Percentiles rank a stretch among this genome's conserved stretches.
These are phyloP conservation scores for Phalloptychus januarius DNA, from an alignment of 2,797 vertebrate species.

Conservation along the genomic window DNA sequence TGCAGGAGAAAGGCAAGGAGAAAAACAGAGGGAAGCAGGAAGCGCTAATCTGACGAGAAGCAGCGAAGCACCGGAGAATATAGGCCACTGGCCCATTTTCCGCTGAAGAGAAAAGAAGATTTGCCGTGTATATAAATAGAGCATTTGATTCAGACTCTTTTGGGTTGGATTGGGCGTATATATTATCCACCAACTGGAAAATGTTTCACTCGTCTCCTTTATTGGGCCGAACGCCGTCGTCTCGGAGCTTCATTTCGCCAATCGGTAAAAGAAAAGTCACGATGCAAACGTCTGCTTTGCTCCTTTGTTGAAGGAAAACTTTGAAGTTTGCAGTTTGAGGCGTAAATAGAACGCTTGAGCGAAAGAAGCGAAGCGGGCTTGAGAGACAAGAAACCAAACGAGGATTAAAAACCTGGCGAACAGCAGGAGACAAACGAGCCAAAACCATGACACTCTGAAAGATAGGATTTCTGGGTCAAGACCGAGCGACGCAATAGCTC, in stretches of 20 bases:
- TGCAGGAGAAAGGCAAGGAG: conserved; percentile 17
- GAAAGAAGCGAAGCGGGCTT: neutral
- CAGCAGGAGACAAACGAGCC: neutral
- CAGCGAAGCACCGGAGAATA: conserved; percentile 64
- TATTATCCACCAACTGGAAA: conserved; percentile 6
- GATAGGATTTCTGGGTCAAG: neutral
- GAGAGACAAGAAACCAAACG: neutral
- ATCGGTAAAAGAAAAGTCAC: neutral
- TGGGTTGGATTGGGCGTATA: no score
- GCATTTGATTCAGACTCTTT: conserved; percentile 42
- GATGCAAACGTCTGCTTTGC: neutral
- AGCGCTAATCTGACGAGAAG: conserved; percentile 69
- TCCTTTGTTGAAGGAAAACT: neutral
- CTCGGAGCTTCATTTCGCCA: neutral
- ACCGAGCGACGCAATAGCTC: neutral
- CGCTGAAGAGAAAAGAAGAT: conserved; percentile 70
- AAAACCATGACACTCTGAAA: neutral
- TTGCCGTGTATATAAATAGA: conserved; percentile 70
- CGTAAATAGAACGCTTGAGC: neutral
- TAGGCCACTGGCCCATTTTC: conserved; percentile 76
- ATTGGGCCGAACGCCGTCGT: neutral
- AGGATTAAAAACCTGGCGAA: neutral
- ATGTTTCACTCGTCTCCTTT: neutral
- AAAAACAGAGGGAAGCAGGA: conserved; percentile 44
- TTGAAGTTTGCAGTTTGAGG: neutral